Base-by-base conservation (phyloP, 92 coral and sea anemone species). In the Porites rus region DNA sequence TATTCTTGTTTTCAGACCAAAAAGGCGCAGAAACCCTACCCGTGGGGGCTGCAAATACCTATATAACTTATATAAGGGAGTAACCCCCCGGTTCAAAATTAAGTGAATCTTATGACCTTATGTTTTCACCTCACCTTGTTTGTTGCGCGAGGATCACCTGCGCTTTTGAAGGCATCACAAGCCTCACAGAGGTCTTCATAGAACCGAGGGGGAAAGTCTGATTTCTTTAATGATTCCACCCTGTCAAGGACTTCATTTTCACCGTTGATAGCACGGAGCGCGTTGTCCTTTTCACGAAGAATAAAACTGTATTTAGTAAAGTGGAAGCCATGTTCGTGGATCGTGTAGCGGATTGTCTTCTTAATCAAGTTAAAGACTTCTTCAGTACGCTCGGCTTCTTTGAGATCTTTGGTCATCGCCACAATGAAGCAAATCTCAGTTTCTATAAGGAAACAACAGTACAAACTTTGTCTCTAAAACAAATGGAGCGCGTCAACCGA, bases 391-490 rank as follows among this genome's bases (percentile, higher is more conserved):
- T 1, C 11, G 21, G 43, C 51, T 38, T 38, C 46, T 38, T 38
- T 38, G 46, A 4, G 46, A 20, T 51, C 64, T 6, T 51, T 51
- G 54, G 16, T 4, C 65, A 67, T 52, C 65, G 84, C 54, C 75
- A 66, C 74, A 66, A 80, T 64, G 67, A 80, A 80, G 12, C 74
- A 66, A 0, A 80, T 10, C 65, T 80, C 75, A 51, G 75, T 65
- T 19, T 52, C 84, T 80, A 61, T 52, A 80, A 68, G 21, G 58
- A 16, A 80, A 80, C 13, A 56, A 56, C 61, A 10, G 13, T 56
- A 10, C 16, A 38, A 38, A 4, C 61, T 56, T 56, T 3, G 61
- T 56, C 8, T 10, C 3, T 10, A 10, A 56, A 10, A 10, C 61
- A 56, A 56, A 56, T 10, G 61, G 61, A 38, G 46, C 46, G 46